Evolutionary conservation across 2,888 invertebrate genomes (phyloP), one percentile per base, ranked within the genome.

Genomic region (Agrochola lychnidis): DNA sequence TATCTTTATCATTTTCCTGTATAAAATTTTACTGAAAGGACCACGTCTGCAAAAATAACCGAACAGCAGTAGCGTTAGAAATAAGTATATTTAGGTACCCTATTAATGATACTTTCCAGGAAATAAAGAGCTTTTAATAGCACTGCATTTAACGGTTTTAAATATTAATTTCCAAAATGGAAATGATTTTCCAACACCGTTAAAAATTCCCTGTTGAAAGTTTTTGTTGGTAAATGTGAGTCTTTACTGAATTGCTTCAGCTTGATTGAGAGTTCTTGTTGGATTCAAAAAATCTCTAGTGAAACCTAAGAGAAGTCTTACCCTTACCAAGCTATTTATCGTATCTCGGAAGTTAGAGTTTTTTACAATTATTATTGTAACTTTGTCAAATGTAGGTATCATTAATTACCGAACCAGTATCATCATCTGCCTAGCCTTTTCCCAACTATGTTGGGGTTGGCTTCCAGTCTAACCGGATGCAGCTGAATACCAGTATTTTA

Each of bases 111-210:
- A 30, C n/a, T 10, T 51, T 0, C 6, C 4, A 19, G 9, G 19
- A 45, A n/a, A 19, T 73, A 42, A 19, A 45, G 22, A 73, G 22
- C 30, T 45, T 72, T 30, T 36, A 72, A 22, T 42, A 42, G 30
- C 16, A 72, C 42, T 72, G 14, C 12, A 45, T n/a, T 71, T 42
- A 56, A 45, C 30, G 9, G 9, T 56, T 72, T 45, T 14, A 4
- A 9, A 57, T 45, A 30, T 72, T 7, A 22, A 40, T 53, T 40
- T 51, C 19, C 1, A 30, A 56, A 72, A 42, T 56, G 3, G 10
- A 42, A 42, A 62, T 9, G 7, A 0, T 61, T 42, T 22, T 72
- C 19, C 16, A 16, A 14, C n/a, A 16, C 9, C 9, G 3, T 45
- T 5, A 12, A 6, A 70, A 22, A 53, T 40, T 42, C 2, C 0